These are phyloP conservation scores for Siphamia tubifer DNA, from an alignment of 2,113 vertebrate genomes.

Conservation along the genomic window DNA sequence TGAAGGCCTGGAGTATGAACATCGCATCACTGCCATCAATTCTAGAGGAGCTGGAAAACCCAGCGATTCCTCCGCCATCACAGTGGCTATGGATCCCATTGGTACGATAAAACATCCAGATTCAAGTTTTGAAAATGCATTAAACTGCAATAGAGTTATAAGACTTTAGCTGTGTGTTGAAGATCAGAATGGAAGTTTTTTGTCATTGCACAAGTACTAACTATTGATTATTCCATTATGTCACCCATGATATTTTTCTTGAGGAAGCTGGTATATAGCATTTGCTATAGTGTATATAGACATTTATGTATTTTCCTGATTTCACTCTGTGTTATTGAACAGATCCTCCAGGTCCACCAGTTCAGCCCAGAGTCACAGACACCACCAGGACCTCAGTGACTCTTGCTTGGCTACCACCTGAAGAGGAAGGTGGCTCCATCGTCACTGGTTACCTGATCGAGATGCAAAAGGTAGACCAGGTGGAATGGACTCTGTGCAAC, in stretches of 20 bases:
- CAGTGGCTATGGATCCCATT: slow-evolving; percentile 94
- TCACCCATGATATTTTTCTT: too few relatives aligned
- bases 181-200: too few relatives aligned
- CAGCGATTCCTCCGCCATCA: slow-evolving; percentile 87
- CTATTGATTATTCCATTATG: too few relatives aligned
- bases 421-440: slow-evolving; percentile 93
- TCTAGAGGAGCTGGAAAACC: slow-evolving; percentile 93
- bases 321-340: slow-evolving; percentile 10
- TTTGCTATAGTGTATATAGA: too few relatives aligned
- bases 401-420: slow-evolving; percentile 93
- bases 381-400: slow-evolving; percentile 96
- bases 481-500: slow-evolving; percentile 99
- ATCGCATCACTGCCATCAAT: slow-evolving; percentile 94
- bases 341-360: slow-evolving; percentile 93
- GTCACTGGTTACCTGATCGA: slow-evolving; percentile 95
- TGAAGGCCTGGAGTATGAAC: slow-evolving; percentile 95
- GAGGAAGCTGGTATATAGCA: too few relatives aligned
- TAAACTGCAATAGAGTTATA: too few relatives aligned
- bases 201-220: too few relatives aligned
- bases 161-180: too few relatives aligned
- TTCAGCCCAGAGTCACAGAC: slow-evolving; percentile 93
- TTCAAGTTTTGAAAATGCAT: too few relatives aligned
- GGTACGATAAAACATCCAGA: too few relatives aligned
- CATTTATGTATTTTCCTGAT: not conserved
- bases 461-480: slow-evolving; percentile 98